A percentile compares a stretch with the other conserved stretches of the same genome.
Conservation (phyloP, 92 coral and sea anemone genomes). For the Zoanthus gigantus region DNA sequence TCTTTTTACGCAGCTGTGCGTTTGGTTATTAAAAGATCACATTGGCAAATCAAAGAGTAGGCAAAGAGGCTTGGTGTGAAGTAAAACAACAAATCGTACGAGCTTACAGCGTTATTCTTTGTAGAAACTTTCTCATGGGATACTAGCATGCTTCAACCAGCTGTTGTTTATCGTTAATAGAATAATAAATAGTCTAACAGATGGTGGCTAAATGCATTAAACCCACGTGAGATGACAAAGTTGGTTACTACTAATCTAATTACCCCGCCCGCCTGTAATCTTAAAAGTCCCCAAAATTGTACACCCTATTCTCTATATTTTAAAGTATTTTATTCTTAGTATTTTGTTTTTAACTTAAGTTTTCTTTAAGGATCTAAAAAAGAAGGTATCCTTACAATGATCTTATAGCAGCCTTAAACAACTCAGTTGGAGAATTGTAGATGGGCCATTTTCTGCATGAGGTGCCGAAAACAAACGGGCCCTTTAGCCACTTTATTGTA, state of each 20-base stretch:
- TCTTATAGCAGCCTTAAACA: conserved; percentile 40
- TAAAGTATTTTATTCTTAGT: conserved; percentile 5
- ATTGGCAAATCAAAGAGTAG: conserved; percentile 86
- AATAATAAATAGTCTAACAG: conserved; percentile 99
- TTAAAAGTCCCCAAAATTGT: conserved; percentile 65
- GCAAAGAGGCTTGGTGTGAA: conserved; percentile 77
- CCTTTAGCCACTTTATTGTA: conserved; percentile 70
- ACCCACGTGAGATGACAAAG: conserved; percentile 97
- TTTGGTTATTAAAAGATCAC: conserved; percentile 89
- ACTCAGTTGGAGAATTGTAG: conserved; percentile 38
- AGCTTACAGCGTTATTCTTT: conserved; percentile 95
- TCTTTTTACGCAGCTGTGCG: conserved; percentile 98
- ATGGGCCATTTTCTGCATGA: conserved; percentile 76
- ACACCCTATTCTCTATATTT: conserved; percentile 55
- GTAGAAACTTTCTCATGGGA: conserved; percentile 99
- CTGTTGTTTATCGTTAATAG: conserved; percentile 99
- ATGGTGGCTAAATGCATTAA: conserved; percentile 99
- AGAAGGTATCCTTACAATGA: neutral
- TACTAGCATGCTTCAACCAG: conserved; percentile 97
- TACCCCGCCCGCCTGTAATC: conserved; percentile 71
- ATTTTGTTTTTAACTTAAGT: conserved; percentile 13
- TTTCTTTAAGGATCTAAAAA: conserved; percentile 13
- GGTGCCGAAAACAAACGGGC: conserved; percentile 69
- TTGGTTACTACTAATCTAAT: conserved; percentile 95
- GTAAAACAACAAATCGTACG: conserved; percentile 75